These are phyloP conservation scores for Gryllus bimaculatus DNA, from an alignment of 1,140 invertebrate genomes.

Conservation along the genomic window DNA sequence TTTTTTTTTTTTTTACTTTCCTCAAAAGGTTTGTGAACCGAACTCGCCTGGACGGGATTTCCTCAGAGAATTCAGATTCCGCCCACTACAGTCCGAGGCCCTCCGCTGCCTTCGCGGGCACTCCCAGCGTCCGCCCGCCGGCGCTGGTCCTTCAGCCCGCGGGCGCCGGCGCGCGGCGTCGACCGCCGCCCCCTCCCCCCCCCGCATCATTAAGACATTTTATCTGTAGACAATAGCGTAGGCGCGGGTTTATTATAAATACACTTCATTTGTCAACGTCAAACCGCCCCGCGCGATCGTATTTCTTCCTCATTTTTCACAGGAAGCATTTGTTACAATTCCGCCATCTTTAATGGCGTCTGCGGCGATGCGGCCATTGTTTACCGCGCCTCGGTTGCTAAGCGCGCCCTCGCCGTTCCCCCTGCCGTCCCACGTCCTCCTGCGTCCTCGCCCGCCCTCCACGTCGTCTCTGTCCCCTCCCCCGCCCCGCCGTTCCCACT, in stretches of 20 bases:
- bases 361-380: not conserved
- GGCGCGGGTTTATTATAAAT: constrained; percentile 4
- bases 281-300: not conserved
- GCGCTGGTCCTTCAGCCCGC: too few relatives aligned
- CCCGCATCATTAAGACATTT: not conserved
- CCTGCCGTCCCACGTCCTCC: too few relatives aligned
- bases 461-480: not conserved
- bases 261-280: constrained; percentile 4
- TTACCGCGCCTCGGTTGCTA: not conserved
- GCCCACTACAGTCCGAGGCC: too few relatives aligned
- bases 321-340: constrained; percentile 1
- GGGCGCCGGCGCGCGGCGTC: not conserved
- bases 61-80: too few relatives aligned
- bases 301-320: constrained; percentile 5
- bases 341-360: constrained; percentile 2
- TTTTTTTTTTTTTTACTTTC: too few relatives aligned
- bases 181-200: not conserved
- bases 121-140: too few relatives aligned
- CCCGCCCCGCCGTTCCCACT: not conserved
- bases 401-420: too few relatives aligned
- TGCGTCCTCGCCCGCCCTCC: not conserved
- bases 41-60: too few relatives aligned
- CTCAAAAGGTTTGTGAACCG: too few relatives aligned
- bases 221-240: not conserved
- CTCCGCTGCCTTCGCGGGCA: too few relatives aligned